These are phyloP conservation scores for Trichomycterus rosablanca DNA, from an alignment of 2,113 vertebrate genomes.

Conservation along the genomic window DNA sequence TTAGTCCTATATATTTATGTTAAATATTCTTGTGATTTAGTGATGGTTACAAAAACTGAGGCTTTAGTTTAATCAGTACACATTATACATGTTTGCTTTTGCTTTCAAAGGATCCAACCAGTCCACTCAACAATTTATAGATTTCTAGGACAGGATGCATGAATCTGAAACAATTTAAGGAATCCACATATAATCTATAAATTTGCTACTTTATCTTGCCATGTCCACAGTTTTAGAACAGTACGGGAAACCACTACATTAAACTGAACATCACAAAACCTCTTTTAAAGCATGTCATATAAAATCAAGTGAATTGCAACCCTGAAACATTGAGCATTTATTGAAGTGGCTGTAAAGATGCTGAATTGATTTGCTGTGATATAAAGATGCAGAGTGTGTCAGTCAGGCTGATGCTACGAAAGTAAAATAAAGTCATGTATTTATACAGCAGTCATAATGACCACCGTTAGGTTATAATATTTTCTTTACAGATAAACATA, in stretches of 20 bases:
- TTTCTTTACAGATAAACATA: slow-evolving; percentile 3
- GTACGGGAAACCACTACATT: slow-evolving; percentile 14
- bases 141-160: no score
- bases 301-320: slow-evolving; percentile 30
- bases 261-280: slow-evolving; percentile 9
- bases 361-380: slow-evolving; percentile 4
- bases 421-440: slow-evolving; percentile 10
- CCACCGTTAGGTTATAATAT: not conserved
- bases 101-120: no score
- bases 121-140: no score
- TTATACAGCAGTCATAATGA: not conserved
- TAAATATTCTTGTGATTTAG: no score
- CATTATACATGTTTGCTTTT: no score
- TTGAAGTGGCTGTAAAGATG: slow-evolving; percentile 29
- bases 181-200: not conserved
- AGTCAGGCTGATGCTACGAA: not conserved
- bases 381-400: not conserved
- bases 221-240: slow-evolving; percentile 4
- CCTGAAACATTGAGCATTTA: slow-evolving; percentile 12
- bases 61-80: no score
- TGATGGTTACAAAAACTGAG: no score
- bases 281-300: slow-evolving; percentile 19
- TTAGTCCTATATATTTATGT: no score
- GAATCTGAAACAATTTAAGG: not conserved
- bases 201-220: slow-evolving; percentile 4